Evolutionary conservation across 1,140 invertebrate species (phyloP), one percentile per base, ranked within the genome.

Genomic region (Drosophila rufa): DNA sequence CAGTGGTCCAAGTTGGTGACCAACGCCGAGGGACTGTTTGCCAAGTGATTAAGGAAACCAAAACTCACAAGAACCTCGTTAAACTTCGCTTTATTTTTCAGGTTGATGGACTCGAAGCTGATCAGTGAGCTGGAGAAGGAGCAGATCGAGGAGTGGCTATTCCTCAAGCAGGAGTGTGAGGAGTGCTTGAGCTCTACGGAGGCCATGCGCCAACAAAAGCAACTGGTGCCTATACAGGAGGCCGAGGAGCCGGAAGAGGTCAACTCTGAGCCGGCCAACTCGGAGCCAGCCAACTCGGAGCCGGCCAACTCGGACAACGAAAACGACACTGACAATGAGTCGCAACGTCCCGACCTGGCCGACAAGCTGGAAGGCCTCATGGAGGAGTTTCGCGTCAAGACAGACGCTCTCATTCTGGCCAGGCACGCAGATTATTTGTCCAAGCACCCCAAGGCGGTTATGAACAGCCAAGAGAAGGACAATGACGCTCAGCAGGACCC

Each of bases 91-190:
- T 9, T 14, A 0, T 12, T 0, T 42, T 14, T 5, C 27, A 92
- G 92, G 68, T 67, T 93, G 57, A 92, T 95, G 62, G 93, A 94
- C 48, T 94, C 94, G 27, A 95, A 96, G 75, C 93, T 94, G 38
- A 91, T 97, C 48, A 94, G 95, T 8, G 95, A 96, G 59, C 93
- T 94, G 61, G 91, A 92, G 25, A 91, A 91, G 56, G 96, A 96
- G 84, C 96, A 96, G 93, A 96, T 97, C n/a, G 96, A 96, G 86
- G 95, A 97, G 67, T 97, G 97, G 96, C 92, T 97, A 4, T 96
- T 96, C 79, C 94, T 97, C 71, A 97, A 97, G 92, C 96, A 97
- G 71, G 96, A 97, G 91, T 97, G 96, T 92, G 96, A 97, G 92
- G 96, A 97, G 77, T 97, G 96, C 85, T 94, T 97, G 27, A 95